These are phyloP conservation scores for Strongylocentrotus purpuratus DNA, from an alignment of 35 echinoderm and acorn worm species.

Conservation along the genomic window DNA sequence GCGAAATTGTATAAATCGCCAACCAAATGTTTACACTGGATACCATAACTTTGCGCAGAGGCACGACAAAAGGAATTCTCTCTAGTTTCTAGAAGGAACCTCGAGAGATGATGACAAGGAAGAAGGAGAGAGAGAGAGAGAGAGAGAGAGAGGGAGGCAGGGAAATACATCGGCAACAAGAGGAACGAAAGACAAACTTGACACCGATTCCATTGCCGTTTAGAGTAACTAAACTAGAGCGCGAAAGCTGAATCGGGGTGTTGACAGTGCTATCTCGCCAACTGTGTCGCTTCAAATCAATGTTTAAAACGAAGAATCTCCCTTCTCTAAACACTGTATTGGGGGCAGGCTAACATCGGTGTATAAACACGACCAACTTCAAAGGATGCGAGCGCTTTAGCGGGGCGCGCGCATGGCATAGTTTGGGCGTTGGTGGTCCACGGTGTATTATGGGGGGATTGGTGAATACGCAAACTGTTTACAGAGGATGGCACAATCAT, in stretches of 20 bases:
- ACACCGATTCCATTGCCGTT: slow-evolving; percentile 9
- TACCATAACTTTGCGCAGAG: slow-evolving; percentile 45
- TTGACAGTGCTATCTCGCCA: slow-evolving; percentile 45
- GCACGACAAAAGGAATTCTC: slow-evolving; percentile 27
- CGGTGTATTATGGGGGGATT: background rate
- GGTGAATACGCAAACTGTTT: slow-evolving; percentile 12
- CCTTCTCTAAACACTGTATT: slow-evolving; percentile 2
- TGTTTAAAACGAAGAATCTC: slow-evolving; percentile 23
- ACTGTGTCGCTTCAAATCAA: slow-evolving; percentile 47
- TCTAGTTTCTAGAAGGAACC: background rate
- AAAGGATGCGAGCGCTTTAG: slow-evolving; percentile 11
- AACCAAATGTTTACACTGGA: slow-evolving; percentile 46
- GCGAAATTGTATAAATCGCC: slow-evolving; percentile 45
- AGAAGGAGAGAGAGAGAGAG: background rate
- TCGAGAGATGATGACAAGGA: background rate
- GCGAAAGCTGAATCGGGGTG: slow-evolving; percentile 37
- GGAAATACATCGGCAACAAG: background rate
- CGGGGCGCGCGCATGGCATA: slow-evolving; percentile 22
- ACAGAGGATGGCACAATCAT: slow-evolving; percentile 7
- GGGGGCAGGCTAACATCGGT: slow-evolving; percentile 32
- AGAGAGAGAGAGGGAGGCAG: background rate
- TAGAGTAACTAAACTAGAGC: background rate
- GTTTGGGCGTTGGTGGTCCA: slow-evolving; percentile 9
- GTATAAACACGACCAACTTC: slow-evolving; percentile 34
- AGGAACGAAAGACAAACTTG: slow-evolving; percentile 31